Percentiles rank a stretch among this genome's conserved stretches.
These are phyloP conservation scores for Camponotus fellah DNA, from an alignment of 2,888 invertebrate species.

Conservation along the genomic window DNA sequence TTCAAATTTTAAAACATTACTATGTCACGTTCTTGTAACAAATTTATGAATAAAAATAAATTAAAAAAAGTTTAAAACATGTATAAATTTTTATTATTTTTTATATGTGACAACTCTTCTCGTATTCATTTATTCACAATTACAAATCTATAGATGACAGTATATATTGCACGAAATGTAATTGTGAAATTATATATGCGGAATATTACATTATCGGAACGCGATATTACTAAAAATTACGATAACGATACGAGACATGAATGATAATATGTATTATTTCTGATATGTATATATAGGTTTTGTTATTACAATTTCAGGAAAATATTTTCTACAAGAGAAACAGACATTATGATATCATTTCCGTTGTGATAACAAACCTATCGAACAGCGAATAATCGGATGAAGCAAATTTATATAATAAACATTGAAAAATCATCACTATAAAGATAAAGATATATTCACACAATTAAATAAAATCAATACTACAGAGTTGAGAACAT, in stretches of 20 bases:
- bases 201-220: slow-evolving; percentile 40
- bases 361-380: slow-evolving; percentile 14
- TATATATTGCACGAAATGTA: neutral
- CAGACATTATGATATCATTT: slow-evolving; percentile 24
- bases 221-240: slow-evolving; percentile 41
- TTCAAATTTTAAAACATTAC: neutral
- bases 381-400: slow-evolving; percentile 17
- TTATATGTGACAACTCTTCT: neutral
- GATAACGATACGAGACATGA: slow-evolving; percentile 16
- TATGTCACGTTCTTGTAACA: neutral
- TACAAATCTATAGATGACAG: neutral
- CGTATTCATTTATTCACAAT: neutral
- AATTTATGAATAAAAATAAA: neutral
- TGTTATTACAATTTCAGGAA: slow-evolving; percentile 41
- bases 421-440: slow-evolving; percentile 21
- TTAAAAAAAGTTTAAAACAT: neutral
- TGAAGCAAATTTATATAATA: slow-evolving; percentile 31
- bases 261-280: slow-evolving; percentile 6
- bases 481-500: neutral
- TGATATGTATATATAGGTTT: neutral
- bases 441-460: neutral
- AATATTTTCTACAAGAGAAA: slow-evolving; percentile 27
- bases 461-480: slow-evolving; percentile 21
- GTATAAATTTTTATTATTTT: slow-evolving; percentile 8
- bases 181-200: slow-evolving; percentile 17